These are phyloP conservation scores for Leucoraja ocellata DNA, from an alignment of 2,797 vertebrate species.

Conservation along the genomic window DNA sequence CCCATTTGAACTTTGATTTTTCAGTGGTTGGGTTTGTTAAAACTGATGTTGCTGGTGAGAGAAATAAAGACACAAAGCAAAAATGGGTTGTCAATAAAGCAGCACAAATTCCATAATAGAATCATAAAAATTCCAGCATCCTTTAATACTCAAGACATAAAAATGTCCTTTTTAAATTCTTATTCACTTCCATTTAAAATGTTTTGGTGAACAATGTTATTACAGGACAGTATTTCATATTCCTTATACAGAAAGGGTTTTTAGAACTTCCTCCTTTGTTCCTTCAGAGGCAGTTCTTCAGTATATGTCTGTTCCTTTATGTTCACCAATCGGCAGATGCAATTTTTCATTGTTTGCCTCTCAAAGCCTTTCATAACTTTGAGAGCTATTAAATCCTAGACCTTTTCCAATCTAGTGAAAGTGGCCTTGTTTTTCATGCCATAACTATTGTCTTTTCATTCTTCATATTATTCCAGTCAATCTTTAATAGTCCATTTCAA, in stretches of 20 bases:
- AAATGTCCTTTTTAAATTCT: not conserved
- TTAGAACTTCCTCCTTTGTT: not conserved
- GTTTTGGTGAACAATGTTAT: not conserved
- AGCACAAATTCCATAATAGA: not conserved
- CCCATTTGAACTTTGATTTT: not conserved
- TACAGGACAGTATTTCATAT: not conserved
- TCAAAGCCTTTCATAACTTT: constrained; percentile 3
- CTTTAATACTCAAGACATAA: not conserved
- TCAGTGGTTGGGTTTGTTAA: not conserved
- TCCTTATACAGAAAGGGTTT: not conserved
- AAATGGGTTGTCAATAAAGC: not conserved
- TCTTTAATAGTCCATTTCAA: not conserved
- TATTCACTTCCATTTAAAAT: too few relatives aligned
- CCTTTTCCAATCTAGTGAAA: not conserved
- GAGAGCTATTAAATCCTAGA: not conserved
- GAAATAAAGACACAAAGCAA: not conserved
- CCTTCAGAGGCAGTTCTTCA: not conserved
- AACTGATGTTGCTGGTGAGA: not conserved
- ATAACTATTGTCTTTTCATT: not conserved
- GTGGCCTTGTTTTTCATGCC: not conserved
- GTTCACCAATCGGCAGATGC: not conserved
- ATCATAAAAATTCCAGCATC: not conserved
- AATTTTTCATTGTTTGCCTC: not conserved
- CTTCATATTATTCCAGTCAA: not conserved
- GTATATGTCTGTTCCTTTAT: not conserved